Conservation (phyloP, 2,113 vertebrate species). For the Plecotus auritus region DNA sequence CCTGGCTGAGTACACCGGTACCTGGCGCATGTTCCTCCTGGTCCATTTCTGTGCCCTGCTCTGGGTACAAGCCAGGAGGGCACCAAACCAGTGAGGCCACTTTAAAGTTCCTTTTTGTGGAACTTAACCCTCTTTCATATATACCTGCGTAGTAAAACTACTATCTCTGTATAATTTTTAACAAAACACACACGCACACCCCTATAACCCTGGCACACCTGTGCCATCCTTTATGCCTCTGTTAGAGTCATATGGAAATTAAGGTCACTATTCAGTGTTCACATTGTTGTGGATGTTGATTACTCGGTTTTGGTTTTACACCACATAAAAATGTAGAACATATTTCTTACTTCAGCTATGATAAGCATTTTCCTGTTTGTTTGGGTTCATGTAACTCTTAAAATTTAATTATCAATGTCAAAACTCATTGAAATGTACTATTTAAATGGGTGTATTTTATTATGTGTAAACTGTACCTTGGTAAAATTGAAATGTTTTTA, state of each 20-base stretch:
- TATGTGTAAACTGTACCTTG: neutral
- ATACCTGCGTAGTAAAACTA: neutral
- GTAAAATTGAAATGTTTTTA: neutral
- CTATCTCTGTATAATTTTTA: too few species aligned
- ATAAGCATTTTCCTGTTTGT: neutral
- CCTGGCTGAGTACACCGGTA: neutral
- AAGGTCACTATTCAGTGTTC: neutral
- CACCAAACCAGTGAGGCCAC: neutral
- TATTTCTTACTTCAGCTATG: slow-evolving; percentile 19
- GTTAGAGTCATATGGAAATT: neutral
- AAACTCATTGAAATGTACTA: neutral
- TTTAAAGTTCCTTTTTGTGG: neutral
- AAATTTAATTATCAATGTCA: neutral
- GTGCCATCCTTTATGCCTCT: neutral
- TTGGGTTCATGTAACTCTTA: slow-evolving; percentile 16
- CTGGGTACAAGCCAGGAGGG: neutral
- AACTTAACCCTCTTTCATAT: neutral
- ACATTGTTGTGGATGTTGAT: neutral
- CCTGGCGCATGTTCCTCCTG: neutral
- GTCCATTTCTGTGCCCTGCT: neutral
- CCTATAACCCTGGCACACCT: neutral
- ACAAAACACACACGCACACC: neutral
- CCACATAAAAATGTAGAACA: neutral
- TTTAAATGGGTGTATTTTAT: neutral
- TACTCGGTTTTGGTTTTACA: neutral